Conservation (phyloP, 2,113 vertebrate genomes). For the Siphamia tubifer region DNA sequence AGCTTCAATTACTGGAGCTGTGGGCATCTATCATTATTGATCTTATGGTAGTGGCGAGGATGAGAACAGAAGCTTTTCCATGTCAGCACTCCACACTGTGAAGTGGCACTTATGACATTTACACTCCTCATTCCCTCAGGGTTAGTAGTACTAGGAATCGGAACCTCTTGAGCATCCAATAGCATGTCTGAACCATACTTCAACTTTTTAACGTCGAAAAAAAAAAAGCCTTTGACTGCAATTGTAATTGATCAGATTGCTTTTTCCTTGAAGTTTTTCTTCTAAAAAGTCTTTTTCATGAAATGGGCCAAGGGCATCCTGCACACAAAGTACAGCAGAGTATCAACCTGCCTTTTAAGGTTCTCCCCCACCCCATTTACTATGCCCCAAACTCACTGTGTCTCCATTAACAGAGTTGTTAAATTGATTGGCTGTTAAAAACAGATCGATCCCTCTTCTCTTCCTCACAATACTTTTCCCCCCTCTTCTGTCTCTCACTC, state of each 20-base stretch:
- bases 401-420: constrained; percentile 80
- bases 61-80: constrained; percentile 72
- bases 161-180: background rate
- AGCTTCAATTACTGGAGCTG: constrained; percentile 37
- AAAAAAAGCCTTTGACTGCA: background rate
- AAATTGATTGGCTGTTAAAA: constrained; percentile 77
- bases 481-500: constrained; percentile 30
- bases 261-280: background rate
- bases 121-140: constrained; percentile 42
- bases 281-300: background rate
- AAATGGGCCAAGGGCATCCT: constrained; percentile 10
- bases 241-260: background rate
- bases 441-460: constrained; percentile 64
- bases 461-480: constrained; percentile 41
- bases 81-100: constrained; percentile 59
- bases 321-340: constrained; percentile 6
- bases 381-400: constrained; percentile 57
- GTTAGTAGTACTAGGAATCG: constrained; percentile 14
- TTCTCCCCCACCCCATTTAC: constrained; percentile 17
- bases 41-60: constrained; percentile 43
- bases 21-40: constrained; percentile 63
- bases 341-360: constrained; percentile 57
- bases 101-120: constrained; percentile 68
- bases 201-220: too few species aligned
- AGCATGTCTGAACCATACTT: background rate